Conservation (phyloP, 2,797 vertebrate genomes). For the Apogon hyalosoma region DNA sequence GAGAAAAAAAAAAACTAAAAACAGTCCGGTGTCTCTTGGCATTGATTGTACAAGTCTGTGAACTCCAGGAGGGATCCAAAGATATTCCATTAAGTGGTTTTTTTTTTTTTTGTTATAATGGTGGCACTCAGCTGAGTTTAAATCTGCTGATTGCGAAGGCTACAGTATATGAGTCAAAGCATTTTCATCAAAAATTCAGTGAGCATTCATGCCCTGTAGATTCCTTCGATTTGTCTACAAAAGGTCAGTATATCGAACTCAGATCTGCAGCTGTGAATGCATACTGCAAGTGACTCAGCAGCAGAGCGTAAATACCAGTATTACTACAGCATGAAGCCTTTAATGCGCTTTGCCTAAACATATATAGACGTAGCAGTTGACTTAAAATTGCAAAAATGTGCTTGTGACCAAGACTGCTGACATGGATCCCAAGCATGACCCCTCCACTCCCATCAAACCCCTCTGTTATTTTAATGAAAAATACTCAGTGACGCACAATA, state of each 20-base stretch:
- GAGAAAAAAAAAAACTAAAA: too few relatives aligned
- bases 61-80: too few relatives aligned
- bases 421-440: slow-evolving; percentile 35
- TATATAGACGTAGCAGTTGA: slow-evolving; percentile 37
- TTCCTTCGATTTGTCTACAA: background rate
- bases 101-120: background rate
- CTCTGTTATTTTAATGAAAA: slow-evolving; percentile 6
- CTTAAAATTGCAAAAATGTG: slow-evolving; percentile 52
- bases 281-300: slow-evolving; percentile 41
- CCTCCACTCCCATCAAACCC: background rate
- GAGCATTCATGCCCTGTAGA: too few relatives aligned
- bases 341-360: slow-evolving; percentile 61
- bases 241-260: slow-evolving; percentile 8
- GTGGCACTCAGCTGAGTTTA: too few relatives aligned
- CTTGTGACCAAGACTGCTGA: slow-evolving; percentile 58
- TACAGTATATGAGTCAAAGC: too few relatives aligned
- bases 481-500: slow-evolving; percentile 30
- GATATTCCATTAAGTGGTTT: too few relatives aligned
- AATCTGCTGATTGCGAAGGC: too few relatives aligned
- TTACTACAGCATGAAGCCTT: slow-evolving; percentile 38
- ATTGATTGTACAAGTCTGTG: too few relatives aligned
- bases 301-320: slow-evolving; percentile 24
- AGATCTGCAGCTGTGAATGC: slow-evolving; percentile 22
- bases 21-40: too few relatives aligned
- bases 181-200: too few relatives aligned